These are phyloP conservation scores for Catostylus mosaicus DNA, from an alignment of 30 jellyfish, hydroid and myxozoan species.

Conservation along the genomic window DNA sequence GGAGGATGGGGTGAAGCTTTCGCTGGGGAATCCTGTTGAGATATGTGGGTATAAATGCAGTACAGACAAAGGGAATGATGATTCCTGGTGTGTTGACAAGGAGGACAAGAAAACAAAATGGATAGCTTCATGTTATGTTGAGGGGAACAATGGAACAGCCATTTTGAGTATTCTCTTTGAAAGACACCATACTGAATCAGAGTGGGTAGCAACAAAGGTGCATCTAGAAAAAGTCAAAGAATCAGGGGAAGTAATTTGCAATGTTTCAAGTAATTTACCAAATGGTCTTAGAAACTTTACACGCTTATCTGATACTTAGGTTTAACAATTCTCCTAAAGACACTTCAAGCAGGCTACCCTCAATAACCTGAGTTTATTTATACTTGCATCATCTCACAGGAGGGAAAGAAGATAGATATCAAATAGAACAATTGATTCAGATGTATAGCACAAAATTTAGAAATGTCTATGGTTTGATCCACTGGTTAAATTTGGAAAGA, in stretches of 20 bases:
- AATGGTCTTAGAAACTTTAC: slow-evolving; percentile 33
- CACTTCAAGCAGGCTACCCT: no score
- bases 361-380: no score
- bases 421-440: no score
- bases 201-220: slow-evolving; percentile 40
- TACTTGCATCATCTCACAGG: no score
- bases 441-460: no score
- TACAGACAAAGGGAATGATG: background rate
- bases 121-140: slow-evolving; percentile 27
- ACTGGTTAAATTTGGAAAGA: no score
- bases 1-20: slow-evolving; percentile 13
- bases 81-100: background rate
- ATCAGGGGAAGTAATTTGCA: slow-evolving; percentile 37
- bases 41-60: slow-evolving; percentile 37
- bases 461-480: no score
- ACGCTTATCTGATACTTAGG: slow-evolving; percentile 23
- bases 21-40: slow-evolving; percentile 40
- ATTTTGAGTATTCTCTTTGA: slow-evolving; percentile 11
- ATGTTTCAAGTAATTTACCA: slow-evolving; percentile 32
- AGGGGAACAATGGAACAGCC: slow-evolving; percentile 29
- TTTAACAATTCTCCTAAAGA: no score
- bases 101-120: slow-evolving; percentile 8
- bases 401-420: no score
- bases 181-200: slow-evolving; percentile 25
- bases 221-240: slow-evolving; percentile 24